phyloP scores from a whole-genome alignment of 2,888 invertebrate species.

The Ophion ventricosus region DNA sequence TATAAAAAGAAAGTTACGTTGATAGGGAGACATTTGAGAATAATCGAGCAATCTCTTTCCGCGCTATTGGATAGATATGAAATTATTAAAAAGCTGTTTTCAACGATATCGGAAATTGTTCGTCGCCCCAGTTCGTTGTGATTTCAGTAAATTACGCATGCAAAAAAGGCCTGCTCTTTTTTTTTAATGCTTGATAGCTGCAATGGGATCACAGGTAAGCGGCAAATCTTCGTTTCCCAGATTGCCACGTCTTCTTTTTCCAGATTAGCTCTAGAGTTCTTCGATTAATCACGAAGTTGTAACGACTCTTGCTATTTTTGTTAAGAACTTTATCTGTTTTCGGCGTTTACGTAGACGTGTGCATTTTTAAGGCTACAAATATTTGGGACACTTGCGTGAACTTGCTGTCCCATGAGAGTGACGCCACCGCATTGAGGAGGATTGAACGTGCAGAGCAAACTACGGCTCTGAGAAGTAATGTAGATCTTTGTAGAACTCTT shows the following conservation, averaged over 20 bases:
- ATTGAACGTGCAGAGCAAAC: neutral
- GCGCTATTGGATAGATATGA: slow-evolving; percentile 2
- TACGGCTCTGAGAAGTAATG: neutral
- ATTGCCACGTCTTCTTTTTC: neutral
- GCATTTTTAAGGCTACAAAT: neutral
- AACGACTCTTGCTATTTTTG: neutral
- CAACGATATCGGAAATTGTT: neutral
- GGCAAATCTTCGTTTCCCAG: too few species aligned
- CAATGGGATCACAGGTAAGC: neutral
- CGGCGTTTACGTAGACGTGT: neutral
- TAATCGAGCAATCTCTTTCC: neutral
- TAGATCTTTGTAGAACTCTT: neutral
- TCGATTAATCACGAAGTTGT: neutral
- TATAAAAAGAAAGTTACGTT: slow-evolving; percentile 18
- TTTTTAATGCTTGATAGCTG: neutral
- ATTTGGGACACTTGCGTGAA: neutral
- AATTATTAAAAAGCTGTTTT: slow-evolving; percentile 15
- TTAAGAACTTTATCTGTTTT: neutral
- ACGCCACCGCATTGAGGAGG: neutral
- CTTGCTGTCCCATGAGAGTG: neutral
- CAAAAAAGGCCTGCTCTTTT: neutral
- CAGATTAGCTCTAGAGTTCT: too few species aligned
- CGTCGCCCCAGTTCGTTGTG: neutral
- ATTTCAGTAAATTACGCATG: neutral
- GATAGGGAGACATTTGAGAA: slow-evolving; percentile 6